Base-by-base conservation (phyloP, 2,888 invertebrate species). In the Agapostemon virescens region DNA sequence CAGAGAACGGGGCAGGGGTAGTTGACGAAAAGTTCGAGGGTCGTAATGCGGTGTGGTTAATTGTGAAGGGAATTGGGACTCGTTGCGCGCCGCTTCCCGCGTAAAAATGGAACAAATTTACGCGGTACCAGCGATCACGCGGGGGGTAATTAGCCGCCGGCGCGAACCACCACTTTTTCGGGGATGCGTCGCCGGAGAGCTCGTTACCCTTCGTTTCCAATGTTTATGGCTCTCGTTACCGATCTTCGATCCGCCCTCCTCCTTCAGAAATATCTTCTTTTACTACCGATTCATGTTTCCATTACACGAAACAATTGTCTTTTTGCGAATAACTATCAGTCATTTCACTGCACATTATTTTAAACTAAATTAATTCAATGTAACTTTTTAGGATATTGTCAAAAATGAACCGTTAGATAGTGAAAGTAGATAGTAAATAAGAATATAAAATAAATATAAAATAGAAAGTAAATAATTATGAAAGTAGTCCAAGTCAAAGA, bases 21-120 rank as follows among this genome's bases (percentile, higher is more conserved):
- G 77, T 71, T 74, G 79, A 83, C 67, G 82, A 84, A 82, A 86
- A 82, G 79, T 86, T 86, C 75, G 77, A 68, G 76, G 76, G 64
- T 78, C 71, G 74, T 74, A 77, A 75, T 74, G 72, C 81, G 85
- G 78, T 38, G 76, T 72, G 75, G 66, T 69, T 85, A 71, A 81
- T 83, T 77, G 77, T 63, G 75, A 82, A 67, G 75, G 77, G 73
- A 78, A 84, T 84, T 69, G 81, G 77, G 77, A 79, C 74, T 77
- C 76, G 74, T 74, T 77, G 68, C 76, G 84, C 79, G 74, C 63
- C 83, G 74, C 63, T 81, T 66, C 11, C 64, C 61, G 52, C 55
- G 64, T 20, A 77, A 80, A 79, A 80, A 79, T 82, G 81, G 77
- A 75, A 67, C 83, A 61, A 42, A 61, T 79, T 79, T 71, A 58